Conservation (phyloP, 2,797 vertebrate species). For the Arrhamphus sclerolepis region DNA sequence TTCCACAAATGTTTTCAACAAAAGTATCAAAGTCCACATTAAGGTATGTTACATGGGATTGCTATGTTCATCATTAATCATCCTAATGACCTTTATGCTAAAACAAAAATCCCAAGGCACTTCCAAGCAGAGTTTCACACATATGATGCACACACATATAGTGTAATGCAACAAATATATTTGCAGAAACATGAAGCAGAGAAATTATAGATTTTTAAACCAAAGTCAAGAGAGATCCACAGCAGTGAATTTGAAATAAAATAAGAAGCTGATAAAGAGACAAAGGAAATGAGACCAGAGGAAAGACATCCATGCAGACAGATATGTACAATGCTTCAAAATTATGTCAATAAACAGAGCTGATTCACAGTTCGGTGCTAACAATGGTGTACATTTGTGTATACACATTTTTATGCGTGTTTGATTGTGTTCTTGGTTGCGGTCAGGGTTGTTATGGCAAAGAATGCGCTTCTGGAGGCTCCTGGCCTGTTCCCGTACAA, state of each 20-base stretch:
- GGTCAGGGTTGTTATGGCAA: conserved; percentile 68
- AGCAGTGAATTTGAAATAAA: conserved; percentile 27
- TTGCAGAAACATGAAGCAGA: too few relatives aligned
- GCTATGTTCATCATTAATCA: too few relatives aligned
- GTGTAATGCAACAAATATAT: too few relatives aligned
- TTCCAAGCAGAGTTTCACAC: too few relatives aligned
- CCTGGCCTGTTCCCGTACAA: conserved; percentile 67
- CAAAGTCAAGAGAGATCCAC: conserved; percentile 8
- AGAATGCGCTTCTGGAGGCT: conserved; percentile 53
- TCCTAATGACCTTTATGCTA: too few relatives aligned
- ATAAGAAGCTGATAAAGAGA: conserved; percentile 32
- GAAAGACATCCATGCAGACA: conserved; percentile 40
- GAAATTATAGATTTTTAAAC: too few relatives aligned
- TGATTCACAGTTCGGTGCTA: conserved; percentile 54
- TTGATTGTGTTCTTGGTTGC: conserved; percentile 31
- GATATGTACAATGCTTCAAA: conserved; percentile 56
- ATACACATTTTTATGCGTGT: conserved; percentile 6
- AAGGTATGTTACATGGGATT: too few relatives aligned
- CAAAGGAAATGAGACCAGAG: conserved; percentile 38
- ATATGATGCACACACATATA: too few relatives aligned
- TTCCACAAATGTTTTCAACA: not conserved
- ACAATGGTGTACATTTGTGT: conserved; percentile 62
- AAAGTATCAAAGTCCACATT: not conserved
- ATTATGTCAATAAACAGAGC: conserved; percentile 67
- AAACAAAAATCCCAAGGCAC: too few relatives aligned